Evolutionary conservation across 2,888 invertebrate species (phyloP).

Genomic region (Zaprionus obscuricornis): DNA sequence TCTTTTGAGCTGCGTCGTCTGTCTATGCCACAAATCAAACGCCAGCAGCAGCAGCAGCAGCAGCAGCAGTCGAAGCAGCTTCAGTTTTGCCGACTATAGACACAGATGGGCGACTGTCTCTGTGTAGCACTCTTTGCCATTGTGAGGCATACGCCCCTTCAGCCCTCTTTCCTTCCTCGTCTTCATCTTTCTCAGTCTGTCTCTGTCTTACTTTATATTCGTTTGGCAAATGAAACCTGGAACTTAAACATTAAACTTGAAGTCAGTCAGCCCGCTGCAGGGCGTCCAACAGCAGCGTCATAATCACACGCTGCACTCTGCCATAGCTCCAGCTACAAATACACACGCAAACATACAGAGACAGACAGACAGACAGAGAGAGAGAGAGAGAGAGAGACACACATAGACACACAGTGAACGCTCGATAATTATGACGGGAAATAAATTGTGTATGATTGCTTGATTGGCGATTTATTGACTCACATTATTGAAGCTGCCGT

Average conservation of each 20-base stretch:
- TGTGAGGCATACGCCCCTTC: too few species aligned
- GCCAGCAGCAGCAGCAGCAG: constrained; percentile 48
- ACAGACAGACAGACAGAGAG: constrained; percentile 1
- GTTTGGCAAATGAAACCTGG: constrained; percentile 44
- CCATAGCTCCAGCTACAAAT: constrained; percentile 18
- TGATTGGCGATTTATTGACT: constrained; percentile 82
- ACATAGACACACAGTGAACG: constrained; percentile 12
- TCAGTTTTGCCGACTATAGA: constrained; percentile 35
- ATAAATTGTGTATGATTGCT: constrained; percentile 83
- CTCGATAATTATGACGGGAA: constrained; percentile 82
- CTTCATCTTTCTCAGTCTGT: constrained; percentile 9
- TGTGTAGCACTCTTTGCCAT: constrained; percentile 16
- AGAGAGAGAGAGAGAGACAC: background rate
- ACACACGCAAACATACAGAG: constrained; percentile 13
- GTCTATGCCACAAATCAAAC: constrained; percentile 76
- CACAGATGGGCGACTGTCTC: constrained; percentile 32
- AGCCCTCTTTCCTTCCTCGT: background rate
- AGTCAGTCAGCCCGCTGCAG: constrained; percentile 61
- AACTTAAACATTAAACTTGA: constrained; percentile 28
- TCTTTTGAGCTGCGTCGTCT: constrained; percentile 33
- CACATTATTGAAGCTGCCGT: constrained; percentile 72
- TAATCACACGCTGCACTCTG: constrained; percentile 69
- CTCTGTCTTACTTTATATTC: constrained; percentile 13
- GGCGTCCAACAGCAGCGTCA: constrained; percentile 76
- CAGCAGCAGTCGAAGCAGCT: constrained; percentile 37